These are phyloP conservation scores for Stenodera caucasica DNA, from an alignment of 2,888 invertebrate genomes.

Conservation along the genomic window DNA sequence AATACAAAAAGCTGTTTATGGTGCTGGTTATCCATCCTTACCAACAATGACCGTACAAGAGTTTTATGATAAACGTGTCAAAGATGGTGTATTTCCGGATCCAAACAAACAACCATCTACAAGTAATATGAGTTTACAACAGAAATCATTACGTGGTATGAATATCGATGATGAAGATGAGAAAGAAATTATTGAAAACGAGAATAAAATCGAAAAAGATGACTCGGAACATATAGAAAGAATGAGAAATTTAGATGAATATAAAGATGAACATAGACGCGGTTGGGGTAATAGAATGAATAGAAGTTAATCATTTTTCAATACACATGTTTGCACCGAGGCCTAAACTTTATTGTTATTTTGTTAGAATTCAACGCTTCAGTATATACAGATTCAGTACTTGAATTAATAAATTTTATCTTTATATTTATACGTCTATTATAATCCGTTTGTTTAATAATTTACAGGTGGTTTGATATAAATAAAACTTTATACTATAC, in stretches of 20 bases:
- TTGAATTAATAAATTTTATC: too few relatives aligned
- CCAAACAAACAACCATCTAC: constrained; percentile 49
- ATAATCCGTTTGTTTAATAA: neutral
- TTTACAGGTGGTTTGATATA: neutral
- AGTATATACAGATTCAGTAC: neutral
- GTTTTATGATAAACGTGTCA: constrained; percentile 83
- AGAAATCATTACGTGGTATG: constrained; percentile 50
- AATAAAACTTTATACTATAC: neutral
- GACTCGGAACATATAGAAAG: constrained; percentile 69
- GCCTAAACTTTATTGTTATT: constrained; percentile 5
- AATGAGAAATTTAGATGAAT: constrained; percentile 78
- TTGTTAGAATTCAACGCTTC: neutral
- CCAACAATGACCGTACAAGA: constrained; percentile 94
- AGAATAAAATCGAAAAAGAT: constrained; percentile 69
- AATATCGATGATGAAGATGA: constrained; percentile 59
- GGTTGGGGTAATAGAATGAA: constrained; percentile 87
- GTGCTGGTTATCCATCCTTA: constrained; percentile 91
- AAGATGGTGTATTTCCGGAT: constrained; percentile 60
- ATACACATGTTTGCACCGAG: neutral
- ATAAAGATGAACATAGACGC: constrained; percentile 82
- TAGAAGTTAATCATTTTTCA: constrained; percentile 62
- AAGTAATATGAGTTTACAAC: constrained; percentile 48
- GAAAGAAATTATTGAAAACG: constrained; percentile 65
- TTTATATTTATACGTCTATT: too few relatives aligned
- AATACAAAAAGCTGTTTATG: constrained; percentile 89